phyloP scores from a whole-genome alignment of 1,140 invertebrate species.

The Galleria mellonella region DNA sequence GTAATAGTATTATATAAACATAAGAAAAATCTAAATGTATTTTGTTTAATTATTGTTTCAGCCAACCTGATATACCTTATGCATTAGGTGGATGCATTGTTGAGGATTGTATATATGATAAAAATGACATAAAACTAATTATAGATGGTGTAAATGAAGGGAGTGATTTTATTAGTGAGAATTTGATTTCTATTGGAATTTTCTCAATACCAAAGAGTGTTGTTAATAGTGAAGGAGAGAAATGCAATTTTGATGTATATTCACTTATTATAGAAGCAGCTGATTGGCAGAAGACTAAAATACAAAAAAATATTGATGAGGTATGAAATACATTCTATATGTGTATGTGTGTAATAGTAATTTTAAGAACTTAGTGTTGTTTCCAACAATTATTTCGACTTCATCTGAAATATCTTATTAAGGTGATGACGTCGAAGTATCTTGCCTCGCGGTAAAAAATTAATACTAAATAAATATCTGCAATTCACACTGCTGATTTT shows the following conservation, averaged over 20 bases:
- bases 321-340: constrained; percentile 22
- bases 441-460: too few relatives aligned
- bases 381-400: too few relatives aligned
- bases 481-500: too few relatives aligned
- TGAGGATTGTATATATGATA: constrained; percentile 44
- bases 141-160: constrained; percentile 33
- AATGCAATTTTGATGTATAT: constrained; percentile 54
- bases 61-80: constrained; percentile 53
- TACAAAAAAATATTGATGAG: constrained; percentile 46
- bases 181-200: constrained; percentile 47
- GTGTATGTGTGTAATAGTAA: too few relatives aligned
- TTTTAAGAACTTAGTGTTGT: too few relatives aligned
- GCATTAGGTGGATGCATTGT: constrained; percentile 63
- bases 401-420: too few relatives aligned
- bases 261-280: constrained; percentile 50
- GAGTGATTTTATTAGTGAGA: constrained; percentile 39
- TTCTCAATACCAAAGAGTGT: constrained; percentile 49
- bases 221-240: constrained; percentile 11
- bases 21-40: too few relatives aligned
- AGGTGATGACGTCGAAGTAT: too few relatives aligned
- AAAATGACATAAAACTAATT: constrained; percentile 29
- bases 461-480: too few relatives aligned
- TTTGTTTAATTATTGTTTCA: constrained; percentile 30
- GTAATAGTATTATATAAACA: too few relatives aligned
- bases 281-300: constrained; percentile 48